These are phyloP conservation scores for Microcebus jonahi DNA, from an alignment of 2,113 vertebrate genomes.

Conservation along the genomic window DNA sequence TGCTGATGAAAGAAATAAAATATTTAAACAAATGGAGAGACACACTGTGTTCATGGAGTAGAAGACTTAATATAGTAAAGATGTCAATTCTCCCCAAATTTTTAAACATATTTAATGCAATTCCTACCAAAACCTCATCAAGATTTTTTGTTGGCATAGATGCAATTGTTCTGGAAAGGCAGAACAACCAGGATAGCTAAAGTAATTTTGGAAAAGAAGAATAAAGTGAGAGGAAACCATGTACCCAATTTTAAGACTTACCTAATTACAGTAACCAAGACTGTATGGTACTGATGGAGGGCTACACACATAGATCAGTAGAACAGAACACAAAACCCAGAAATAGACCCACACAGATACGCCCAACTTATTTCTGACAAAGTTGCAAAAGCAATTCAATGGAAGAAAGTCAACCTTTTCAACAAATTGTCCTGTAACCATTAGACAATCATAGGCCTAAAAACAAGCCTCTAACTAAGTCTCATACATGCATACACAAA, in stretches of 20 bases:
- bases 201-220: not conserved
- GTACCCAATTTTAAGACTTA: not conserved
- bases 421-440: not conserved
- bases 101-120: slow-evolving; percentile 21
- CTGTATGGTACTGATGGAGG: not conserved
- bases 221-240: not conserved
- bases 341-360: not conserved
- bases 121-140: slow-evolving; percentile 42
- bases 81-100: not conserved
- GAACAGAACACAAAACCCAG: not conserved
- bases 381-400: not conserved
- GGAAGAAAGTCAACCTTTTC: not conserved
- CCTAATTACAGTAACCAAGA: not conserved
- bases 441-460: not conserved
- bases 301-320: not conserved
- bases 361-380: slow-evolving; percentile 25
- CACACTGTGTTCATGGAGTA: not conserved
- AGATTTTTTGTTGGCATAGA: slow-evolving; percentile 19
- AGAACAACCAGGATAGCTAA: not conserved
- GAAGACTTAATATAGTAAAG: slow-evolving; percentile 10
- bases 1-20: slow-evolving; percentile 43
- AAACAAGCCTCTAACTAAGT: not conserved
- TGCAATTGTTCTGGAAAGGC: slow-evolving; percentile 2
- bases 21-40: slow-evolving; percentile 25
- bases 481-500: not conserved